phyloP scores from a whole-genome alignment of 2,113 vertebrate genomes.

The Lophochroa leadbeateri region DNA sequence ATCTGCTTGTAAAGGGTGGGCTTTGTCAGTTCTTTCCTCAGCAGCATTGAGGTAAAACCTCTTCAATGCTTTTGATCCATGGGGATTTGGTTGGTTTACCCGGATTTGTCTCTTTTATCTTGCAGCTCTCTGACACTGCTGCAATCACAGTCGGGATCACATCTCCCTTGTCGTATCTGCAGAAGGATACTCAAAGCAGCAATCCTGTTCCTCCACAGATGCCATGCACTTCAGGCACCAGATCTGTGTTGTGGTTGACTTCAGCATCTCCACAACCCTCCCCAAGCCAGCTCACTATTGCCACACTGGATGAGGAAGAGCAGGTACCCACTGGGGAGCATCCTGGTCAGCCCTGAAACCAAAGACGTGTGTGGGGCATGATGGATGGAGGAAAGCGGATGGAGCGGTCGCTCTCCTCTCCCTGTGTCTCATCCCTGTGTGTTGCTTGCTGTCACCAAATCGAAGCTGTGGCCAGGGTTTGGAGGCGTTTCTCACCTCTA shows the following conservation, averaged over 20 bases:
- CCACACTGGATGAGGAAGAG: not conserved
- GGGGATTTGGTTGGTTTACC: not conserved
- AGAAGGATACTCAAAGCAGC: not conserved
- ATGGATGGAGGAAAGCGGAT: not conserved
- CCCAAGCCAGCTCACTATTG: not conserved
- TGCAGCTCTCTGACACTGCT: not conserved
- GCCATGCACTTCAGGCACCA: not conserved
- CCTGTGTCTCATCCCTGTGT: fast-evolving
- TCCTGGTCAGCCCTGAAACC: not conserved
- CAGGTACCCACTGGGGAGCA: not conserved
- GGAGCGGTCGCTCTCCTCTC: not conserved
- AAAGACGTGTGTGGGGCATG: fast-evolving
- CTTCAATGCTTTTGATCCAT: not conserved
- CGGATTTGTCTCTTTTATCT: not conserved
- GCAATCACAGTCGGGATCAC: not conserved
- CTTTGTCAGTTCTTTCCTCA: not conserved
- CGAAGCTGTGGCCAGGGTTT: not conserved
- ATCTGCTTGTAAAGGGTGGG: not conserved
- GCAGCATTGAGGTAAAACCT: not conserved
- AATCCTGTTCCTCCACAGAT: not conserved
- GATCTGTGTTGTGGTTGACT: not conserved
- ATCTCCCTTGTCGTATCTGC: not conserved
- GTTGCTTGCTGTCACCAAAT: not conserved
- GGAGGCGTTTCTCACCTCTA: not conserved
- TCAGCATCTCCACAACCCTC: not conserved